Percentiles rank a stretch among this genome's conserved stretches.
Evolutionary conservation across 1,140 invertebrate species (phyloP).

Genomic region (Drosophila azteca): DNA sequence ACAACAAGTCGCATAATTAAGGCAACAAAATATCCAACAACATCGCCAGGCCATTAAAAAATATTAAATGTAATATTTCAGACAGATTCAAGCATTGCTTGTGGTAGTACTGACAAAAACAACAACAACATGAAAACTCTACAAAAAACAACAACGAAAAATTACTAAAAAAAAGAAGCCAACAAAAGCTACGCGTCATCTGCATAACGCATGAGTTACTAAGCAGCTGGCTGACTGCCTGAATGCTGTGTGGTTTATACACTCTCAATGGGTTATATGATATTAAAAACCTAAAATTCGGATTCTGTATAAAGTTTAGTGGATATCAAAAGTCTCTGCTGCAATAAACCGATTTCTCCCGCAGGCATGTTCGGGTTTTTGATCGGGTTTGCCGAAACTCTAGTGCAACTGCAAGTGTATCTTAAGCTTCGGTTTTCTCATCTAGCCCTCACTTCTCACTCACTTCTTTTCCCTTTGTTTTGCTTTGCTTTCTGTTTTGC

Average conservation of each 20-base stretch:
- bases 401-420: no score
- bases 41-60: conserved; percentile 62
- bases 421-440: no score
- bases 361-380: no score
- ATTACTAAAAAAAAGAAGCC: conserved; percentile 19
- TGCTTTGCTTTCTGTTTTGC: conserved; percentile 4
- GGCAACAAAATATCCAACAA: conserved; percentile 28
- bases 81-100: conserved; percentile 25
- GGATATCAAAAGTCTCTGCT: no score
- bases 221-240: conserved; percentile 22
- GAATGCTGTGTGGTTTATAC: conserved; percentile 6
- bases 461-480: no score
- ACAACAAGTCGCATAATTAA: conserved; percentile 33
- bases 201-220: conserved; percentile 72
- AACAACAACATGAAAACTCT: conserved; percentile 23
- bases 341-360: no score
- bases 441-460: no score
- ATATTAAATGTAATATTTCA: conserved; percentile 79
- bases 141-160: conserved; percentile 30
- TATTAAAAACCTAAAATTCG: no score
- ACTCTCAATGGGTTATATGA: no score
- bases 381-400: no score
- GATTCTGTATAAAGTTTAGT: no score
- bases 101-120: conserved; percentile 8
- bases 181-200: conserved; percentile 64